Conservation (phyloP, 2,888 invertebrate species). For the Dryococelus australis region DNA sequence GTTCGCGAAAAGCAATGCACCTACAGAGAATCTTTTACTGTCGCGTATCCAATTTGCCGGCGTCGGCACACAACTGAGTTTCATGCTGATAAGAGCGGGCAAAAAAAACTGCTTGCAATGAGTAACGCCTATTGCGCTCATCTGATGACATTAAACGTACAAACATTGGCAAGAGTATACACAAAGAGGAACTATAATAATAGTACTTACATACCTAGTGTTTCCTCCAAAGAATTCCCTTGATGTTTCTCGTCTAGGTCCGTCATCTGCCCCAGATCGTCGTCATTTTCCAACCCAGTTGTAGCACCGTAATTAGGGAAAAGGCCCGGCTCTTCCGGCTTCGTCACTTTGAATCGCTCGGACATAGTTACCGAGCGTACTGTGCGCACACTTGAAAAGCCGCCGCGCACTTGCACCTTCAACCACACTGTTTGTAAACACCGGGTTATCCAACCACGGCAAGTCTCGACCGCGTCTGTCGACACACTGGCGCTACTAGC, state of each 20-base stretch:
- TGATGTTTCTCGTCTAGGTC: constrained; percentile 40
- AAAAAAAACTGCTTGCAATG: too few relatives aligned
- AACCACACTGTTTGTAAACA: constrained; percentile 21
- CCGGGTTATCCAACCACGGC: not conserved
- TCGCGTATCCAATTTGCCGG: too few relatives aligned
- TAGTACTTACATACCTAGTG: constrained; percentile 36
- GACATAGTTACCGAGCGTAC: constrained; percentile 58
- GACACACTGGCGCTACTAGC: constrained; percentile 28
- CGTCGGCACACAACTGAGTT: too few relatives aligned
- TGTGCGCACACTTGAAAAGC: not conserved
- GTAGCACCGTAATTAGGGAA: constrained; percentile 63
- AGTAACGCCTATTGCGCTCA: too few relatives aligned
- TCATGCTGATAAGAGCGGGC: too few relatives aligned
- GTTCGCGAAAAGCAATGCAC: too few relatives aligned
- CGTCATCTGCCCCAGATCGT: constrained; percentile 39
- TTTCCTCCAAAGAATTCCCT: constrained; percentile 40
- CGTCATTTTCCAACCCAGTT: constrained; percentile 49
- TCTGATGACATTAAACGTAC: too few relatives aligned
- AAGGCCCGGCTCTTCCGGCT: constrained; percentile 65
- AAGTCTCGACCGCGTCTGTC: not conserved
- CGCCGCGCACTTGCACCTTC: not conserved
- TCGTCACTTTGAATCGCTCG: constrained; percentile 68
- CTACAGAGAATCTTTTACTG: too few relatives aligned
- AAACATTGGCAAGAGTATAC: too few relatives aligned
- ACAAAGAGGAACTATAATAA: too few relatives aligned